Percentiles rank a stretch among this genome's conserved stretches.
These are phyloP conservation scores for Tamias sibiricus DNA, from an alignment of 2,113 vertebrate species.

Conservation along the genomic window DNA sequence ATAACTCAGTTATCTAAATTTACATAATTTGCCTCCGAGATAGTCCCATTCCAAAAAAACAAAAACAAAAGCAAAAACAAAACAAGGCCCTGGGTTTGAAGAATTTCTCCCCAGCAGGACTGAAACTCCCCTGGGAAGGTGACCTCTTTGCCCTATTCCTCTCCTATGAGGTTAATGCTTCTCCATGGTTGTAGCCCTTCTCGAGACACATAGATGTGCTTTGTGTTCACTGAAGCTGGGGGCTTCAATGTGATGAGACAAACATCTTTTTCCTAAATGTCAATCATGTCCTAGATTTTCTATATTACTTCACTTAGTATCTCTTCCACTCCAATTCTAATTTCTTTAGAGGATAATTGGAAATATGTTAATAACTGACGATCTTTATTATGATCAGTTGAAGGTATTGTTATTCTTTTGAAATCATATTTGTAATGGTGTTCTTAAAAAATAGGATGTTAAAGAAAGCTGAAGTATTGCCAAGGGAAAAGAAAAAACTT, in stretches of 20 bases:
- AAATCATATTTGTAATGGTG: neutral
- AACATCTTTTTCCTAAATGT: neutral
- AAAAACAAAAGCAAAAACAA: slow-evolving; percentile 1
- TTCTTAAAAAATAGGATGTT: neutral
- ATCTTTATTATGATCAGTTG: neutral
- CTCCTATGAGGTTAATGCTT: neutral
- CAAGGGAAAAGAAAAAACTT: neutral
- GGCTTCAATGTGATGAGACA: neutral
- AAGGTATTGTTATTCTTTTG: neutral
- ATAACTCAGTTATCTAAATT: neutral
- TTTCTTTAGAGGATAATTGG: slow-evolving; percentile 31
- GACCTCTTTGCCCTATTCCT: neutral
- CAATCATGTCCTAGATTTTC: neutral
- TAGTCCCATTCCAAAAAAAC: neutral
- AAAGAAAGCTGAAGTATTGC: neutral
- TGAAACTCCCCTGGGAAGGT: neutral
- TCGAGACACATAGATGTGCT: neutral
- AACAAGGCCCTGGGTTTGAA: neutral
- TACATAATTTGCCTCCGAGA: slow-evolving; percentile 8
- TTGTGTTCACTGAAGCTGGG: neutral
- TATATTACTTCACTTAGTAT: neutral
- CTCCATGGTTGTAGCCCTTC: neutral
- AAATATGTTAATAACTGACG: neutral
- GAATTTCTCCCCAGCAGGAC: neutral
- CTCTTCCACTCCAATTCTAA: neutral